These are phyloP conservation scores for Pristionchus maxplancki DNA, from an alignment of 2,888 invertebrate species.

Conservation along the genomic window DNA sequence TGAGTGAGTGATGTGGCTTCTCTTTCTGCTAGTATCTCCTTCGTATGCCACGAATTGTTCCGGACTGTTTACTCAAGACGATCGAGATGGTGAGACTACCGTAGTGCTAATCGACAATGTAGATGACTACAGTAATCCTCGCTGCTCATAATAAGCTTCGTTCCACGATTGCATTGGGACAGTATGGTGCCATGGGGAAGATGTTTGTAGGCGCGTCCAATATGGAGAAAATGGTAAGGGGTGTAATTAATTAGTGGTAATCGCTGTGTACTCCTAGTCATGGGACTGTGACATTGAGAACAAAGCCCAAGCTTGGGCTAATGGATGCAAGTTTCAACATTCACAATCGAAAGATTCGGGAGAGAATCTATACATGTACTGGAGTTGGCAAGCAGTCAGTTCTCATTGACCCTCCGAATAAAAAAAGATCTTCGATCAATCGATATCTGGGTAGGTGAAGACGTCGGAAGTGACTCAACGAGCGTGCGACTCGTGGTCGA, in stretches of 20 bases:
- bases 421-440: background rate
- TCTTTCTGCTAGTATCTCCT: background rate
- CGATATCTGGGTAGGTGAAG: slow-evolving; percentile 16
- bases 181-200: background rate
- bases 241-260: too few relatives aligned
- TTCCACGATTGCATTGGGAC: slow-evolving; percentile 9
- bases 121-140: slow-evolving; percentile 4
- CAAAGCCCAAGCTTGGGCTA: slow-evolving; percentile 17
- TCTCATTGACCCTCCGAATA: background rate
- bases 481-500: slow-evolving; percentile 20
- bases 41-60: background rate
- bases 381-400: slow-evolving; percentile 38
- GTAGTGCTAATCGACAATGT: background rate
- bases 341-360: background rate
- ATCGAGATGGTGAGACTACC: background rate
- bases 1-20: background rate
- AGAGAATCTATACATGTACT: slow-evolving; percentile 37
- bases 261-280: background rate
- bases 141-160: slow-evolving; percentile 43
- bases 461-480: slow-evolving; percentile 18
- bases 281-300: slow-evolving; percentile 49
- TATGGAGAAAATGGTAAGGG: slow-evolving; percentile 39
- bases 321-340: slow-evolving; percentile 12
- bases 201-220: slow-evolving; percentile 12
- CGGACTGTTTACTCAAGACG: background rate